Evolutionary conservation across 1,140 invertebrate genomes (phyloP).

Genomic region (Brachionus manjavacas): DNA sequence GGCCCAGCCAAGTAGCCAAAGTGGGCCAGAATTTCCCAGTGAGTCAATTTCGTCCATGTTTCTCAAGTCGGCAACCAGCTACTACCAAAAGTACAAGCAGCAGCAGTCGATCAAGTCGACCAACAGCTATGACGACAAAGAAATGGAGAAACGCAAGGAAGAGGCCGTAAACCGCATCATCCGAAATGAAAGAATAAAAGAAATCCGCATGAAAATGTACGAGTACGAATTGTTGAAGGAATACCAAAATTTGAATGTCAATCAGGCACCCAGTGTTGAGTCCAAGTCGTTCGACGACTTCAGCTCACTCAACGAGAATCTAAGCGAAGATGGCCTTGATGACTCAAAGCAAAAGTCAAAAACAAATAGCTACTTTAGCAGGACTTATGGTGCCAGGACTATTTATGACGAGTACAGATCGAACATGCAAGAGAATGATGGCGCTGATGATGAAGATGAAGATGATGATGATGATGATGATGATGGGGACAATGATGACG

Average conservation of each 20-base stretch:
- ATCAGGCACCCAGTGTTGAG: background rate
- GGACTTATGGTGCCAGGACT: conserved; percentile 35
- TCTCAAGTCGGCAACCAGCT: conserved; percentile 11
- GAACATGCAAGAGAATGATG: background rate
- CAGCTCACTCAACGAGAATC: background rate
- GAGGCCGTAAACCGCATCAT: conserved; percentile 36
- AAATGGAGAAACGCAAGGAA: conserved; percentile 37
- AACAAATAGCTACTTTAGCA: background rate
- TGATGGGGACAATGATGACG: conserved; percentile 46
- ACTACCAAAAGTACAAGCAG: conserved; percentile 41
- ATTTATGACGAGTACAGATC: conserved; percentile 52
- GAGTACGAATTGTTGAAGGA: conserved; percentile 27
- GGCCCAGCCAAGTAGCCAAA: background rate
- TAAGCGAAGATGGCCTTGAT: background rate
- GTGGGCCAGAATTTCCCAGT: background rate
- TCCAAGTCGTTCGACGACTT: background rate
- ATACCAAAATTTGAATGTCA: conserved; percentile 20
- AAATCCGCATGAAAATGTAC: conserved; percentile 34
- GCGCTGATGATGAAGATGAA: conserved; percentile 49
- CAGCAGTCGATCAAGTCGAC: background rate
- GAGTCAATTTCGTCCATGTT: conserved; percentile 28
- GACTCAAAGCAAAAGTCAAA: background rate
- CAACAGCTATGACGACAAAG: background rate
- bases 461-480: conserved; percentile 47
- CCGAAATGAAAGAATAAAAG: conserved; percentile 37